Evolutionary conservation across 1,140 invertebrate genomes (phyloP).

Genomic region (Agrypnia vestita): DNA sequence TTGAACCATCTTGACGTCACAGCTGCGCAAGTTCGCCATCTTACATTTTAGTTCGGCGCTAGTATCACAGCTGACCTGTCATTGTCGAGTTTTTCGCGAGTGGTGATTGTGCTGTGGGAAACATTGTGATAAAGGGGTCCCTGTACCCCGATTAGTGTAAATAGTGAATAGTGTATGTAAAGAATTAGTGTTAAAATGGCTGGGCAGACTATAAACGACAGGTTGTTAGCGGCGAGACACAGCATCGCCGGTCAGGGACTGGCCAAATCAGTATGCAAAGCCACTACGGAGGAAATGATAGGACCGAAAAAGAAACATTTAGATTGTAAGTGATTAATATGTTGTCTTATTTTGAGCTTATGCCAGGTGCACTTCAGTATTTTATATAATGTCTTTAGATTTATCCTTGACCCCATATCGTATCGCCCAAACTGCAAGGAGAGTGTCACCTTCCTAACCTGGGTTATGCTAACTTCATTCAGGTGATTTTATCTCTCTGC

Average conservation of each 20-base stretch:
- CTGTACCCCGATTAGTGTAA: slow-evolving; percentile 51
- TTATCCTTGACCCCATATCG: slow-evolving; percentile 35
- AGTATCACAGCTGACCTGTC: slow-evolving; percentile 72
- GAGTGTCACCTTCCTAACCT: slow-evolving; percentile 38
- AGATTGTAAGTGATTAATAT: slow-evolving; percentile 89
- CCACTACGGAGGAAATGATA: slow-evolving; percentile 99
- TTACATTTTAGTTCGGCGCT: slow-evolving; percentile 65
- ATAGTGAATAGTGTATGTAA: slow-evolving; percentile 69
- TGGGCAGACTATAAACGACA: slow-evolving; percentile 98
- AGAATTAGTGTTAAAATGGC: slow-evolving; percentile 76
- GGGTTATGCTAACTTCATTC: neutral
- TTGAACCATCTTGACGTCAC: slow-evolving; percentile 52
- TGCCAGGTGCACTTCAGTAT: neutral
- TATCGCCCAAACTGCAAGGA: slow-evolving; percentile 8
- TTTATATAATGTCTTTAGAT: slow-evolving; percentile 26
- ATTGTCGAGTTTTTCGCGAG: slow-evolving; percentile 71
- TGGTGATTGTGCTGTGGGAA: slow-evolving; percentile 59
- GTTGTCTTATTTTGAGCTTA: slow-evolving; percentile 10
- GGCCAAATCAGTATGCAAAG: slow-evolving; percentile 99
- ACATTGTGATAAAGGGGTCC: slow-evolving; percentile 49
- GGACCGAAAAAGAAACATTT: slow-evolving; percentile 99
- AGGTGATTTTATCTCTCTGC: slow-evolving; percentile 10
- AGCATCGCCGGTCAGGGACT: slow-evolving; percentile 98
- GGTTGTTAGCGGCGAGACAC: slow-evolving; percentile 96
- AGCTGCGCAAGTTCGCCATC: slow-evolving; percentile 52